Percentiles rank a stretch among this genome's conserved stretches.
phyloP scores from a whole-genome alignment of 2,113 vertebrate species.

The Nannospalax galili region DNA sequence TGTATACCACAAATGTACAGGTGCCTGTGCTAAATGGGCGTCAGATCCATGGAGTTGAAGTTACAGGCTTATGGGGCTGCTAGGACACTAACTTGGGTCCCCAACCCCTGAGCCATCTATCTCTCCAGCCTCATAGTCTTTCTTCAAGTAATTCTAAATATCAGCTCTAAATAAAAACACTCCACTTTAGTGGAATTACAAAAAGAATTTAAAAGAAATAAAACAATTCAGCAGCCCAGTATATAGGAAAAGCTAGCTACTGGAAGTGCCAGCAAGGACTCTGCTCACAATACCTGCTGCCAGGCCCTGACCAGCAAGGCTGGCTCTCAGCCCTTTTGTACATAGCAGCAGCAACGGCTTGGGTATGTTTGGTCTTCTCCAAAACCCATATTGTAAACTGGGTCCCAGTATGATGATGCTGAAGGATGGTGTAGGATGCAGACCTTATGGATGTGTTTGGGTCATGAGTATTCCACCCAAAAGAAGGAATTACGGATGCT shows the following conservation, averaged over 20 bases:
- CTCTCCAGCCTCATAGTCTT: not conserved
- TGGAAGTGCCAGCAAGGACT: not conserved
- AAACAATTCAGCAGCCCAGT: not conserved
- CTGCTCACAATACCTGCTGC: not conserved
- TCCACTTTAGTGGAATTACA: not conserved
- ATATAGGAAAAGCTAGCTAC: not conserved
- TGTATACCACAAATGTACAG: too few species aligned
- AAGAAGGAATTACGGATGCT: not conserved
- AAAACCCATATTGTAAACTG: not conserved
- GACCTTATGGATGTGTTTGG: not conserved
- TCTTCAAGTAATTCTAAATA: slow-evolving; percentile 6
- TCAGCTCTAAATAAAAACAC: slow-evolving; percentile 24
- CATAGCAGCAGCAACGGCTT: not conserved
- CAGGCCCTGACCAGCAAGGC: not conserved
- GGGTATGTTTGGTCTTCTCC: not conserved
- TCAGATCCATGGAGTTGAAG: too few species aligned
- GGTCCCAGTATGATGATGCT: not conserved
- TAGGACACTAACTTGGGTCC: too few species aligned
- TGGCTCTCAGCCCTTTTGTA: not conserved
- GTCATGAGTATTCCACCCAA: not conserved
- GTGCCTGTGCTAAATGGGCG: too few species aligned
- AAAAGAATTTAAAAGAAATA: slow-evolving; percentile 14
- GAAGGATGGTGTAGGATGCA: too few species aligned
- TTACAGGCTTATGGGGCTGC: too few species aligned
- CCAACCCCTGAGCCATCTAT: too few species aligned